phyloP scores from a whole-genome alignment of 2,888 invertebrate species.

The Melanotus villosus region DNA sequence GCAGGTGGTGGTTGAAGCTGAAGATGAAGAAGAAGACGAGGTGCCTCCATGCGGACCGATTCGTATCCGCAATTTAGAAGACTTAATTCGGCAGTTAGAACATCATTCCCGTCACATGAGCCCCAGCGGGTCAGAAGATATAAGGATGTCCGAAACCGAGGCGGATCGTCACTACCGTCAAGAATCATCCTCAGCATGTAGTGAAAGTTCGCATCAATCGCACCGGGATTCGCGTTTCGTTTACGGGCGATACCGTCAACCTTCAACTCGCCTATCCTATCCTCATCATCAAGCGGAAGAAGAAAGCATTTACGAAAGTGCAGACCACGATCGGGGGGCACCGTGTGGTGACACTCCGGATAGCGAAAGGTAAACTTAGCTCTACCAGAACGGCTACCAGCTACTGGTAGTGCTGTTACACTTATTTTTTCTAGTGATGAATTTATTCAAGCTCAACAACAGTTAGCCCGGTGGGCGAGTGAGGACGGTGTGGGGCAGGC shows the following conservation, averaged over 20 bases:
- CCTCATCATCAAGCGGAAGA: conserved; percentile 74
- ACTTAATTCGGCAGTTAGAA: conserved; percentile 89
- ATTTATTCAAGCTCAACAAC: conserved; percentile 98
- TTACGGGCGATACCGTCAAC: conserved; percentile 76
- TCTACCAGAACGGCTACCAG: conserved; percentile 52
- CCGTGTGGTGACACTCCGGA: conserved; percentile 85
- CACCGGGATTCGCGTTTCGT: conserved; percentile 83
- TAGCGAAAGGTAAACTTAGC: conserved; percentile 83
- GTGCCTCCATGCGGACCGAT: conserved; percentile 87
- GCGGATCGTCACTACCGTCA: conserved; percentile 84
- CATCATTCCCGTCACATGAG: conserved; percentile 92
- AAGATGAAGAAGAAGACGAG: conserved; percentile 81
- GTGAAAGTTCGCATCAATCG: conserved; percentile 83
- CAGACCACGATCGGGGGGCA: conserved; percentile 80
- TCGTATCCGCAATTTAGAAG: conserved; percentile 91
- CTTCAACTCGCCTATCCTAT: conserved; percentile 63
- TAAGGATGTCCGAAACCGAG: conserved; percentile 90
- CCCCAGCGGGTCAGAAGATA: conserved; percentile 92
- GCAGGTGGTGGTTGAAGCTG: conserved; percentile 68
- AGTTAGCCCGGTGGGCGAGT: conserved; percentile 96
- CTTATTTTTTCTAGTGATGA: conserved; percentile 96
- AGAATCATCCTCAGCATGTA: conserved; percentile 81
- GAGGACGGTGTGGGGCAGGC: conserved; percentile 76
- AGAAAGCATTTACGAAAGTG: conserved; percentile 90
- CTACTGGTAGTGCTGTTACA: conserved; percentile 77